Evolutionary conservation across 2,113 vertebrate species (phyloP), one percentile per base, ranked within the genome.

Genomic region (Oreocharis arfaki): DNA sequence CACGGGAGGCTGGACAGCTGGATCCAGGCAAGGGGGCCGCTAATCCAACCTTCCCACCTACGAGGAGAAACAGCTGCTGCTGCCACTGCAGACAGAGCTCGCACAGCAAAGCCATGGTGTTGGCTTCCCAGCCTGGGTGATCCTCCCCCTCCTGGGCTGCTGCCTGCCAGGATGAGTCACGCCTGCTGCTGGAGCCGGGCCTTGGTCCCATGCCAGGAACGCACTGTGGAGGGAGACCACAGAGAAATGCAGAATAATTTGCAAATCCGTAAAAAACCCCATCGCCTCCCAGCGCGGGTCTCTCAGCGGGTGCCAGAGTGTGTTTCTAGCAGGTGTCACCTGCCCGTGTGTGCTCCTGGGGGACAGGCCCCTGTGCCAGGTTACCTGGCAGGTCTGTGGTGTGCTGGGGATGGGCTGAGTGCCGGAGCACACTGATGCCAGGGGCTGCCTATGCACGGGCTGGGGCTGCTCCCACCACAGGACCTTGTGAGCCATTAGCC

Each of bases 191-290:
- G 93, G 94, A 95, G 73, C 79, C 0, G 30, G 89, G 90, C 16
- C 90, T 97, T 96, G 95, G 90, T 88, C 64, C 85, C 8, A 0
- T 16, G 92, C 96, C 96, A 97, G 85, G 64, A 95, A 47, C 8
- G 2, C 7, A 1, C 90, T 96, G 92, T 1, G 1, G 79, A 90
- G 92, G 79, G 85, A 97, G 82, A 90, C 71, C 16, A 1, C 63
- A 74, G 90, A 92, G 85, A 90, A 96, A 94, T 41, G 63, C 73
- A 49, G 93, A 81, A 94, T 93, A 77, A 92, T 95, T 95, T 90
- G 84, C 83, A 84, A 93, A 96, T 85, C 82, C 60, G 23, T 93
- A 63, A 82, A 84, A 49, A 13, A 0, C 2, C 44, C 17, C 16
- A 0, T 70, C 3, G 55, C 77, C 71, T 86, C 87, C 64, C 76